Percentiles rank a stretch among this genome's conserved stretches.
phyloP scores from a whole-genome alignment of 1,140 invertebrate species.

The Zaprionus kolodkinae region DNA sequence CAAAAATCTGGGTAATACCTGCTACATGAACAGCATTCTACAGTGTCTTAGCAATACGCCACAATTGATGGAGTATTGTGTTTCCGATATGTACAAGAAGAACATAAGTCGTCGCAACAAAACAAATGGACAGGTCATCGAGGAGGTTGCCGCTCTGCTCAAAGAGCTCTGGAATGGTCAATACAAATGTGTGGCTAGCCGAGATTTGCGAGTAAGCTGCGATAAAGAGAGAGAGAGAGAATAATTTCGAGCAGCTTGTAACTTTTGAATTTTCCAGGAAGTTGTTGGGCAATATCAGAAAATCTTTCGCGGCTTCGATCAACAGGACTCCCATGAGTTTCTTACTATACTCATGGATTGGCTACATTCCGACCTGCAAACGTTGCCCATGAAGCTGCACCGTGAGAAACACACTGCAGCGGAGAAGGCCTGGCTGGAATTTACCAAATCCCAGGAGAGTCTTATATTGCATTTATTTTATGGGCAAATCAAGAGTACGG shows the following conservation, averaged over 20 bases:
- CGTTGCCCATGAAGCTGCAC: constrained; percentile 47
- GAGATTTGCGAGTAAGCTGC: constrained; percentile 87
- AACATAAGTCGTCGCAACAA: constrained; percentile 86
- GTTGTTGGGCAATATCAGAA: constrained; percentile 90
- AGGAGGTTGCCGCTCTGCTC: constrained; percentile 91
- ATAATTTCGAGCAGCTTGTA: background rate
- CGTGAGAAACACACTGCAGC: constrained; percentile 84
- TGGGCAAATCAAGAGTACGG: constrained; percentile 93
- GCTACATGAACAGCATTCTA: constrained; percentile 98
- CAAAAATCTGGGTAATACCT: constrained; percentile 96
- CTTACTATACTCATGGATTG: constrained; percentile 95
- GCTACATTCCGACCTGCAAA: constrained; percentile 93
- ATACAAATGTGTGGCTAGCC: constrained; percentile 91
- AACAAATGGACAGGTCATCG: constrained; percentile 88
- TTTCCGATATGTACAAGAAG: constrained; percentile 87
- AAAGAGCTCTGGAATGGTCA: constrained; percentile 90
- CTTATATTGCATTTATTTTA: constrained; percentile 93
- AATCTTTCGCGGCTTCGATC: constrained; percentile 92
- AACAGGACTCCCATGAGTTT: constrained; percentile 98
- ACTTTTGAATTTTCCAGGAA: constrained; percentile 84
- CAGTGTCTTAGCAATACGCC: constrained; percentile 95
- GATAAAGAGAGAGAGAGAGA: constrained; percentile 34
- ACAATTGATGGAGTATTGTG: constrained; percentile 91
- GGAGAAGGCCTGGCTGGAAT: constrained; percentile 91
- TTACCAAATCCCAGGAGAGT: constrained; percentile 90